phyloP scores from a whole-genome alignment of 2,113 vertebrate genomes.

The Anhinga anhinga region DNA sequence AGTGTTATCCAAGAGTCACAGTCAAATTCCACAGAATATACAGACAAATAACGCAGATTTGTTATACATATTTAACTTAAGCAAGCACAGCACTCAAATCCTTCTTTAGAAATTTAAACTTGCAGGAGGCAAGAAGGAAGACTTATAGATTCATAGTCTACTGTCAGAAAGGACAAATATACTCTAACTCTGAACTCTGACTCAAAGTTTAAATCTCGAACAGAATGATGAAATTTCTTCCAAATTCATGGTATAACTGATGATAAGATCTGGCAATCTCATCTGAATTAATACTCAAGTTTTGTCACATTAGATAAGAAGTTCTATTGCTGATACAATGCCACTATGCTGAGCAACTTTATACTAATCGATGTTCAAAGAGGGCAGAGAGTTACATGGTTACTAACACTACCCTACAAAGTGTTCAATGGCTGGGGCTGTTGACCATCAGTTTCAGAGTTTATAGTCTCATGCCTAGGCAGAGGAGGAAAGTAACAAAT shows the following conservation, averaged over 20 bases:
- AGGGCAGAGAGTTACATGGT: not conserved
- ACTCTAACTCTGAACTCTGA: not conserved
- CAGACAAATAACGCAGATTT: not conserved
- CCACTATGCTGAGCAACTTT: not conserved
- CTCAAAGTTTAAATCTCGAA: not conserved
- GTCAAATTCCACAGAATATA: not conserved
- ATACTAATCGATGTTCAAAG: accelerated
- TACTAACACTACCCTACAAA: not conserved
- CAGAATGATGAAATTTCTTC: not conserved
- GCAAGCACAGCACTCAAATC: not conserved
- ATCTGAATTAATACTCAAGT: not conserved
- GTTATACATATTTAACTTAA: not conserved
- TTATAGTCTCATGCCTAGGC: not conserved
- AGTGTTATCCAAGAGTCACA: not conserved
- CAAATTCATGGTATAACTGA: not conserved
- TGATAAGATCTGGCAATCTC: not conserved
- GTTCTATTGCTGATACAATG: not conserved
- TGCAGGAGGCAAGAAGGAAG: not conserved
- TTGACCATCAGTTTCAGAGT: not conserved
- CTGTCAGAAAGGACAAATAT: not conserved
- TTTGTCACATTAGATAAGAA: not conserved
- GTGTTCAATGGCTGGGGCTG: not conserved
- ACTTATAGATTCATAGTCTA: not conserved
- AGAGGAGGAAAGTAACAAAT: not conserved
- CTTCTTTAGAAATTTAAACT: not conserved